Conservation (phyloP, 2,797 vertebrate genomes). For the Pseudochromis fuscus region DNA sequence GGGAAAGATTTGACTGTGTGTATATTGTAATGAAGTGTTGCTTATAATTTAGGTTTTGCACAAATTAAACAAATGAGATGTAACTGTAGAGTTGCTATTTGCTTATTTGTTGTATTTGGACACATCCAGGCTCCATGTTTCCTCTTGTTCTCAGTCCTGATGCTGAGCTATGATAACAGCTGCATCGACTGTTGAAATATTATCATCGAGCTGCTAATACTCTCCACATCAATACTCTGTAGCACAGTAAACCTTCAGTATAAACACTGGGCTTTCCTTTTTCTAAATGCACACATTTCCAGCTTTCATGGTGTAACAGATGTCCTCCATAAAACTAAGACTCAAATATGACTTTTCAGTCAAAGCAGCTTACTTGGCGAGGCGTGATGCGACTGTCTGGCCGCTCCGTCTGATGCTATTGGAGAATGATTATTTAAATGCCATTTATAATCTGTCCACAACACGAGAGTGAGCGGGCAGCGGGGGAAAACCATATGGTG, state of each 20-base stretch:
- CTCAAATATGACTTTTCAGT: conserved; percentile 49
- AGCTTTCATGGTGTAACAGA: conserved; percentile 42
- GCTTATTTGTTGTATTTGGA: too few species aligned
- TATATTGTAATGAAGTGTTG: too few species aligned
- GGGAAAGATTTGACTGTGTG: too few species aligned
- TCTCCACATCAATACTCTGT: neutral
- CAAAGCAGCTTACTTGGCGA: conserved; percentile 56
- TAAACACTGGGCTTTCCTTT: neutral
- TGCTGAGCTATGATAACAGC: neutral
- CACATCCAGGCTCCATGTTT: too few species aligned
- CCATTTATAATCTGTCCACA: conserved; percentile 60
- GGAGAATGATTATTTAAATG: conserved; percentile 67
- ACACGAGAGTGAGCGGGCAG: conserved; percentile 25
- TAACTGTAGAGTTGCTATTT: neutral
- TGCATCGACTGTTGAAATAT: too few species aligned
- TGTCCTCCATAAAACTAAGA: conserved; percentile 49
- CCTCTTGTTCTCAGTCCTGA: too few species aligned
- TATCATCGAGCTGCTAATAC: neutral
- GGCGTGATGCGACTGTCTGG: conserved; percentile 18
- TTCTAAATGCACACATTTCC: conserved; percentile 9
- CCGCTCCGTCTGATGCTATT: conserved; percentile 22
- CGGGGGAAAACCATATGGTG: conserved; percentile 43
- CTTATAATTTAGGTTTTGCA: too few species aligned
- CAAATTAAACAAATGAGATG: too few species aligned
- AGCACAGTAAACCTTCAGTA: neutral